These are phyloP conservation scores for Ptychodera flava DNA, from an alignment of 35 echinoderm and acorn worm genomes.

Conservation along the genomic window DNA sequence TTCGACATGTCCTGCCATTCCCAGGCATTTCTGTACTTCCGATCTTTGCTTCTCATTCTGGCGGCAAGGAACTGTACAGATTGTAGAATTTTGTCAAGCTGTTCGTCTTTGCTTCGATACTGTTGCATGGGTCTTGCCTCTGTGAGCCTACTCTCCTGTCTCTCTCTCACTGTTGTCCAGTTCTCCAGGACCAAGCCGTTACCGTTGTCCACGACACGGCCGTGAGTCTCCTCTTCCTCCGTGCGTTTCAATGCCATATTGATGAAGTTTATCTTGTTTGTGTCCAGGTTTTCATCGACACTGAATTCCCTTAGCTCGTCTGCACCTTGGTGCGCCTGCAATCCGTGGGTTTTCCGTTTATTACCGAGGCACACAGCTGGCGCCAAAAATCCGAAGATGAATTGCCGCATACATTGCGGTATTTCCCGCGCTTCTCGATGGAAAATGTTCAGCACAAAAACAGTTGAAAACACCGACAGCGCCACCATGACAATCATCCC, in stretches of 20 bases:
- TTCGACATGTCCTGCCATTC: not conserved
- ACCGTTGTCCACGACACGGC: not conserved
- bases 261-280: not conserved
- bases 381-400: constrained; percentile 47
- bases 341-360: not conserved
- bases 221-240: not conserved
- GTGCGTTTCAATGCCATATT: not conserved
- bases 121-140: not conserved
- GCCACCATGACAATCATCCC: constrained; percentile 60
- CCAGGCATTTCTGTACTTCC: not conserved
- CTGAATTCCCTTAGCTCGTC: not conserved
- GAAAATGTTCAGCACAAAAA: constrained; percentile 44
- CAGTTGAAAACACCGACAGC: constrained; percentile 59
- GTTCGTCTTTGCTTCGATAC: not conserved
- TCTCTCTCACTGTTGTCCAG: not conserved
- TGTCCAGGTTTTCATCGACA: not conserved
- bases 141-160: not conserved
- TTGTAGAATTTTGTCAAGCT: not conserved
- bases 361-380: constrained; percentile 16
- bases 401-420: constrained; percentile 21
- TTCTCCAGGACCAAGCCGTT: not conserved
- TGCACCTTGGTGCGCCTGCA: too few relatives aligned
- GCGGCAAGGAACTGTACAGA: not conserved
- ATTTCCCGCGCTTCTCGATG: constrained; percentile 56
- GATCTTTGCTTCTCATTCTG: not conserved